These are phyloP conservation scores for Notoglanidium macrostoma DNA, from an alignment of 2,797 vertebrate genomes.

Conservation along the genomic window DNA sequence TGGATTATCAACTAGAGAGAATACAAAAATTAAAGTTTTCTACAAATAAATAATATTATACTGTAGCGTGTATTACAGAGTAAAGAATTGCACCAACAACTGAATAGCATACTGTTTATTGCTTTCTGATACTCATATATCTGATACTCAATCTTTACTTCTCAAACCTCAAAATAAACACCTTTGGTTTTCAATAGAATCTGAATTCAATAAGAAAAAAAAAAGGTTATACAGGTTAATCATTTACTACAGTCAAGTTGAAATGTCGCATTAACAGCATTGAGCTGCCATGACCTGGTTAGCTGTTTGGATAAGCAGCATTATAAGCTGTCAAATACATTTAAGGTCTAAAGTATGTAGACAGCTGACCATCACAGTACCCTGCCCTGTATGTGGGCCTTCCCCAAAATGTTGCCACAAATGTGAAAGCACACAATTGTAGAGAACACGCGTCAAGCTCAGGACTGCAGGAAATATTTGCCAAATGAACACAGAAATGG, in stretches of 20 bases:
- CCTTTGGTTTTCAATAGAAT: not conserved
- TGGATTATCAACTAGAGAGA: not conserved
- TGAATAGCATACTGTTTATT: not conserved
- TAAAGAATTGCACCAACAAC: not conserved
- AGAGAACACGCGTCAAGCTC: not conserved
- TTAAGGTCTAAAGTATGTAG: not conserved
- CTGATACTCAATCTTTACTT: not conserved
- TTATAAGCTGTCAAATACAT: not conserved
- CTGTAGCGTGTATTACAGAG: not conserved
- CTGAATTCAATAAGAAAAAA: no score
- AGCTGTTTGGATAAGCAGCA: not conserved
- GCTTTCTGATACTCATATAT: not conserved
- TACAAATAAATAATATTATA: not conserved
- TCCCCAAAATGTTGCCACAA: not conserved
- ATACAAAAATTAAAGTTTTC: not conserved
- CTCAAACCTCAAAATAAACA: not conserved
- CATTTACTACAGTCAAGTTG: conserved; percentile 5
- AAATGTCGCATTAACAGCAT: not conserved
- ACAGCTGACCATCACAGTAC: not conserved
- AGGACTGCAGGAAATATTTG: not conserved
- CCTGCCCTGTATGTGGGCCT: not conserved
- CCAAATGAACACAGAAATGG: no score
- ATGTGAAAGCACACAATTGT: not conserved
- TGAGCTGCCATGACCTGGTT: not conserved
- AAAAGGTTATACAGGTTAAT: not conserved